Base-by-base conservation (phyloP, 2,113 vertebrate genomes). In the Steatornis caripensis region DNA sequence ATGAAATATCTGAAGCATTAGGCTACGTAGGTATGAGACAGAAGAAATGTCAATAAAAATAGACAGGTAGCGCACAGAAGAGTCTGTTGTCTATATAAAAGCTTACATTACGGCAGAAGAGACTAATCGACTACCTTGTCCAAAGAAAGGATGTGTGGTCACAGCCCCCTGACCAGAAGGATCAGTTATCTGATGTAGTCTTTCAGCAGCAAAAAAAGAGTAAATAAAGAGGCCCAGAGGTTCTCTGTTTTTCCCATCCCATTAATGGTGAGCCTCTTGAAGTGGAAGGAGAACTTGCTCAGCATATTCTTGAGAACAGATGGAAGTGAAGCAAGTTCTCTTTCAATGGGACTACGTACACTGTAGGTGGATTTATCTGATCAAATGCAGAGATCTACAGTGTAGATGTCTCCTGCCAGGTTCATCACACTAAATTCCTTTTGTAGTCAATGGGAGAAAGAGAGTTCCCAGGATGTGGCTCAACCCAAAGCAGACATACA, bases 311-410 rank as follows among this genome's bases (percentile, higher is more conserved):
- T 94, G 80, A 89, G 79, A 96, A 86, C 41, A 88, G 65, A 86
- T 37, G 39, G 62, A 86, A 93, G 64, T 93, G 54, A 93, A 86
- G 83, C 80, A 95, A 95, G 65, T 21, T 66, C 41, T 74, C 57
- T 87, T 72, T 94, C 85, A 64, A 11, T 54, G 55, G 37, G 21
- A 43, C 32, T 77, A 3, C 12, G 32, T 51, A 46, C 46, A 24
- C 14, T n/a, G 91, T 92, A 87, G 89, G 86, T 86, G 93, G 89
- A 74, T 58, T 89, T 95, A 95, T 95, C 96, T 95, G 96, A 97
- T 96, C 80, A 91, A 77, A 58, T 39, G 34, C 48, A 65, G 71
- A 97, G 90, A 97, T 97, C 49, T 65, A 18, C 36, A 61, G 49
- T 15, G 18, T 48, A 95, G 96, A 93, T 96, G 95, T 96, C 95